Evolutionary conservation across 1,140 invertebrate genomes (phyloP).

Genomic region (Drosophila nannoptera): DNA sequence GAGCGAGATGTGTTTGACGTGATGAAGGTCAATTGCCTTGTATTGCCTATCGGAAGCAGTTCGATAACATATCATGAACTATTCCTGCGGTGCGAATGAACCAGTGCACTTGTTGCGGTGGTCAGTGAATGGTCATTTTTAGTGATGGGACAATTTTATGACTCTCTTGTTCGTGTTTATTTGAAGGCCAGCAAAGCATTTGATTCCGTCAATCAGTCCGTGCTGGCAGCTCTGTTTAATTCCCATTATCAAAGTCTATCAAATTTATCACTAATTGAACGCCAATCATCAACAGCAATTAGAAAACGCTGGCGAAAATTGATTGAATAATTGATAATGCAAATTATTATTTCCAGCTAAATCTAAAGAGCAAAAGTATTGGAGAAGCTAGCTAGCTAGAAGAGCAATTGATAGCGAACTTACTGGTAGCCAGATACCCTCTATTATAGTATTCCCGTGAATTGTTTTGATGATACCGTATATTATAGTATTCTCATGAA

Average conservation of each 20-base stretch:
- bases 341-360: slow-evolving; percentile 42
- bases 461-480: neutral
- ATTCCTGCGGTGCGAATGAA: no score
- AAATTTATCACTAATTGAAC: slow-evolving; percentile 58
- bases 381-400: no score
- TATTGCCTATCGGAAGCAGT: no score
- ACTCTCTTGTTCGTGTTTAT: no score
- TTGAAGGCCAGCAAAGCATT: no score
- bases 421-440: neutral
- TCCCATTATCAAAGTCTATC: slow-evolving; percentile 15
- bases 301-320: slow-evolving; percentile 12
- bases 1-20: no score
- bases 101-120: no score
- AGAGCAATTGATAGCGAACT: neutral
- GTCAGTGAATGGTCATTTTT: no score
- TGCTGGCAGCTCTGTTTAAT: neutral
- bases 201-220: neutral
- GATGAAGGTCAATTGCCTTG: no score
- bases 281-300: slow-evolving; percentile 46
- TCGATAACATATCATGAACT: no score
- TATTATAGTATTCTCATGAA: neutral
- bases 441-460: neutral
- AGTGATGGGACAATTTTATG: no score
- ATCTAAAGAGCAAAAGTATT: slow-evolving; percentile 5
- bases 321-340: slow-evolving; percentile 19